Evolutionary conservation across 2,797 vertebrate species (phyloP), one percentile per base, ranked within the genome.

Genomic region (Dromococcyx pavoninus): DNA sequence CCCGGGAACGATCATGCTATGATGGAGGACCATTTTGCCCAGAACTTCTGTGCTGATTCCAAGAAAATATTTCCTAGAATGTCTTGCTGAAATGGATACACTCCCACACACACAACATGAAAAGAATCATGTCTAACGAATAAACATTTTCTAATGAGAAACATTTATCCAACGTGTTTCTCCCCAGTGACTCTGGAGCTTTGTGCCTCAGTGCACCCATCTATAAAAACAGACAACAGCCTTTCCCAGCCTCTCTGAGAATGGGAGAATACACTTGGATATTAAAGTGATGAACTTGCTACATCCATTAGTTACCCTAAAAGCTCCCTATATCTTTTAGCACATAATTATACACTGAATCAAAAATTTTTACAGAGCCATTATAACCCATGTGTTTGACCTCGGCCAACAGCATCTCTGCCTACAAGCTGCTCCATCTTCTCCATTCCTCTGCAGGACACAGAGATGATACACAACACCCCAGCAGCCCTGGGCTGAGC

Each of bases 121-220:
- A 91, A 91, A 89, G 58, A 92, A 73, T 91, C 39, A 11, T 41
- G 56, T 73, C 77, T 95, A 66, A 95, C 70, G 96, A 96, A 94
- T 67, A 94, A 96, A 91, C 56, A 93, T 95, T 90, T 93, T 81
- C 60, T 94, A 93, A 93, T 84, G 53, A 75, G 88, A 94, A 96
- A 91, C 93, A 94, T 91, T 94, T 84, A 86, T 70, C 64, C 77
- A 84, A 24, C 37, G 7, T 64, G 28, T 82, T 95, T 48, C 66
- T 91, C 48, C 35, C 43, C 48, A 70, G 51, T 39, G 79, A n/a
- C 37, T 84, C 51, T 46, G 73, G 60, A 67, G 56, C 28, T 81
- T 73, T 91, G 53, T 65, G 83, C 64, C 48, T 95, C 48, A 53
- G 46, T 62, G 44, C 41, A 35, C 19, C 56, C 56, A 64, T 60